Evolutionary conservation across 2,113 vertebrate species (phyloP), one percentile per base, ranked within the genome.

Genomic region (Nanorana parkeri): DNA sequence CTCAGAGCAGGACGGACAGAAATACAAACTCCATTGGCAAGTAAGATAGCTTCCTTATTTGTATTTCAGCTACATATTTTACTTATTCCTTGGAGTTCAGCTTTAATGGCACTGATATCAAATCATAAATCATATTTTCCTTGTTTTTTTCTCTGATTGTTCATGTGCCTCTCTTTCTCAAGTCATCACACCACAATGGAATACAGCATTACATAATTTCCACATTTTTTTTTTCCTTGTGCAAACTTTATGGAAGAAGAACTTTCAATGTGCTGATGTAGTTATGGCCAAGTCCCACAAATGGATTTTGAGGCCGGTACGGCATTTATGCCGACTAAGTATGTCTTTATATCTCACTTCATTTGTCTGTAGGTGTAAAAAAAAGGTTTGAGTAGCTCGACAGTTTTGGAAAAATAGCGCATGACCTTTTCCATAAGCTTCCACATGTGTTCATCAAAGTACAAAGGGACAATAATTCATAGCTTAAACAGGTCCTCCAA

Each of bases 401-500:
- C 2, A 51, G 28, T 67, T 32, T 73, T 75, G 51, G 71, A 58
- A 81, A 81, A 67, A 74, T n/a, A 74, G 79, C 87, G 84, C n/a
- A 28, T 85, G 86, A 87, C 85, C 74, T 68, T 83, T 80, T 15
- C 0, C 87, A 80, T 84, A 47, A 78, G 73, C 88, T 86, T 82
- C 77, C 88, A 88, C 92, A 92, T 93, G 87, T 89, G 87, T 88
- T 92, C 87, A 91, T 91, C 92, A 90, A 88, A 87, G 91, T 92
- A 88, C 88, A 91, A 91, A 87, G 87, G 87, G 91, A 92, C 90
- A 93, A 92, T 92, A 91, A 93, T 90, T 93, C 92, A 95, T 94
- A 94, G 95, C 89, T 87, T 89, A 96, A 95, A 93, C 93, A 95
- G 91, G 89, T 92, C 88, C 90, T 91, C 92, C 92, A 87, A 92